Evolutionary conservation across 2,113 vertebrate species (phyloP), one percentile per base, ranked within the genome.

Genomic region (Chlamydotis undulata): DNA sequence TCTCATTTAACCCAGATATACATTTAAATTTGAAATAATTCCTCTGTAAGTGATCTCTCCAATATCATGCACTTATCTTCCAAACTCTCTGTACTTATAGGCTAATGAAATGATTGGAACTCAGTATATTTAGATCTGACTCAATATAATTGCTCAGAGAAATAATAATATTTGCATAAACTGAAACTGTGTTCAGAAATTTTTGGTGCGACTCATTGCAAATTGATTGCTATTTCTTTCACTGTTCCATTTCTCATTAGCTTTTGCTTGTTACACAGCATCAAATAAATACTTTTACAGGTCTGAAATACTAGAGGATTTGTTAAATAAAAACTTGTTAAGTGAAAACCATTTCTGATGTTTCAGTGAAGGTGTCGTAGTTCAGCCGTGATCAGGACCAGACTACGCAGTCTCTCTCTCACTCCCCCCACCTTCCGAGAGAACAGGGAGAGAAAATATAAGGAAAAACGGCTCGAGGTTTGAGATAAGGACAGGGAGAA

Each of bases 151-250:
- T 45, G 1, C 28, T 79, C 28, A 71, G 28, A 49, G 12, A 67
- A 88, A 77, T 76, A 79, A 77, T 59, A 6, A 29, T 33, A 65
- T 43, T 53, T 67, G 21, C 10, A 41, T 29, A 53, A 85, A 75
- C 50, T 56, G 75, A 56, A 75, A 23, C 5, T 75, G 3, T 1
- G 1, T 7, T 69, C 3, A 0, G 17, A 56, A 52, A 3, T 19
- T 77, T 63, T 87, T 69, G 5, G 6, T 37, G 23, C 45, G 25
- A 53, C 56, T 84, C 29, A 33, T 43, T 61, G 35, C 12, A 59
- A 76, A 50, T 6, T 65, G 17, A 17, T 84, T 47, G 4, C 4
- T 59, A 12, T 73, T 77, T 64, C 8, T 87, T 60, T 69, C 52
- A 63, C 3, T 9, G 2, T 33, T 87, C 57, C 19, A 63, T 50